A percentile compares a stretch with the other conserved stretches of the same genome.
Conservation (phyloP, 2,888 invertebrate species). For the Yponomeuta malinellus region DNA sequence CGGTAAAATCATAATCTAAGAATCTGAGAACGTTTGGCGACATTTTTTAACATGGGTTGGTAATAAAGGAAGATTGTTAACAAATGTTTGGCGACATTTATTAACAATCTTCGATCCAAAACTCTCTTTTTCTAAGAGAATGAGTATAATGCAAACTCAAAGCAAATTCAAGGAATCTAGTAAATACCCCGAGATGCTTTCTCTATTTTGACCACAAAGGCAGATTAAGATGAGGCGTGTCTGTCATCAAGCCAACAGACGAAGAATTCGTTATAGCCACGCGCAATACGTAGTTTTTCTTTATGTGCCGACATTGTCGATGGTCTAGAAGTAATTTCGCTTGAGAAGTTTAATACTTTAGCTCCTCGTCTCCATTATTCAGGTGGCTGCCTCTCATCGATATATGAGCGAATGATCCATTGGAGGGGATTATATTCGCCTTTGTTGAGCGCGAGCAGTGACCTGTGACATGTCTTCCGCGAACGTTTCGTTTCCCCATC, state of each 20-base stretch:
- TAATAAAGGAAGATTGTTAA: too few species aligned
- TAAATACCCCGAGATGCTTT: background rate
- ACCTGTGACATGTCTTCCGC: constrained; percentile 37
- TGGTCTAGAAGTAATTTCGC: constrained; percentile 8
- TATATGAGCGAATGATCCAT: constrained; percentile 8
- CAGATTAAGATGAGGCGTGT: background rate
- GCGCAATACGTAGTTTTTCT: constrained; percentile 1
- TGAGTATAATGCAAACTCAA: too few species aligned
- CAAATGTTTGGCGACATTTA: too few species aligned
- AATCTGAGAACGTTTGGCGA: too few species aligned
- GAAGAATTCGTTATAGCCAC: constrained; percentile 5
- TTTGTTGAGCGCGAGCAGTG: constrained; percentile 22
- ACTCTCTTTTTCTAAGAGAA: too few species aligned
- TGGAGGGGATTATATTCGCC: constrained; percentile 23
- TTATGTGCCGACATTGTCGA: background rate
- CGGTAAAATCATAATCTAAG: too few species aligned
- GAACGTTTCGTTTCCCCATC: constrained; percentile 40
- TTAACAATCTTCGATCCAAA: too few species aligned
- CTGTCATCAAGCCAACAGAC: background rate
- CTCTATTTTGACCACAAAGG: constrained; percentile 1
- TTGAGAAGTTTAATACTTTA: constrained; percentile 1
- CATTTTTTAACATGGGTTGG: too few species aligned
- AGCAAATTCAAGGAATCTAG: background rate
- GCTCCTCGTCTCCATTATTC: constrained; percentile 9
- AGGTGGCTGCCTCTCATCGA: constrained; percentile 9